Evolutionary conservation across 1,140 invertebrate genomes (phyloP), one percentile per base, ranked within the genome.

Genomic region (Leptopilina clavipes): DNA sequence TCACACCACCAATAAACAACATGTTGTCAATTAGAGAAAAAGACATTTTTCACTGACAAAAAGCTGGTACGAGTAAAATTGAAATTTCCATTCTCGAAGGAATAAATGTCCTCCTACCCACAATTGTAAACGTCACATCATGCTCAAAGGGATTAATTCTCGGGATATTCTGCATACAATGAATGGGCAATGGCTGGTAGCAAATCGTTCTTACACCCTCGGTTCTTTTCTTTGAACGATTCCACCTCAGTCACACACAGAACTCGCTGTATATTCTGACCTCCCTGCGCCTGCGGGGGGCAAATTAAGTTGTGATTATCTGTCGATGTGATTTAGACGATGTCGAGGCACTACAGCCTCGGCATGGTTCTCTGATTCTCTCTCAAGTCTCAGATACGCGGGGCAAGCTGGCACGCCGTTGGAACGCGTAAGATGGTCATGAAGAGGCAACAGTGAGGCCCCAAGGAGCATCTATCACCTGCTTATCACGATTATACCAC

Each of bases 401-500:
- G 70, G 72, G 72, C 72, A 56, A 76, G 77, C 71, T 77, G 76
- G 77, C 75, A 78, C 48, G 77, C 72, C 40, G 70, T 76, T 77
- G 10, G 77, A 73, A 45, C 81, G 79, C 73, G 76, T 80, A 79
- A 79, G 76, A 75, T 75, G 71, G 76, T 31, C 76, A 71, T 79
- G 84, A 81, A 65, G 81, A 87, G 86, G 88, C 90, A 90, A 90
- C 89, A 90, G 79, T 79, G 83, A 80, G 82, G 79, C 83, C 85
- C 86, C 80, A 78, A 88, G 85, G 86, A 85, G 87, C 89, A 90
- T 90, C 89, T 90, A 90, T 90, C 89, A 90, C 89, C 89, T 89
- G 89, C 89, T 90, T 90, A 90, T 90, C 89, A 90, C 84, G 89
- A 90, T 90, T 90, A 89, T 90, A 89, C 89, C 87, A 87, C 88